Evolutionary conservation across 1,140 invertebrate genomes (phyloP).

Genomic region (Ericerus pela): DNA sequence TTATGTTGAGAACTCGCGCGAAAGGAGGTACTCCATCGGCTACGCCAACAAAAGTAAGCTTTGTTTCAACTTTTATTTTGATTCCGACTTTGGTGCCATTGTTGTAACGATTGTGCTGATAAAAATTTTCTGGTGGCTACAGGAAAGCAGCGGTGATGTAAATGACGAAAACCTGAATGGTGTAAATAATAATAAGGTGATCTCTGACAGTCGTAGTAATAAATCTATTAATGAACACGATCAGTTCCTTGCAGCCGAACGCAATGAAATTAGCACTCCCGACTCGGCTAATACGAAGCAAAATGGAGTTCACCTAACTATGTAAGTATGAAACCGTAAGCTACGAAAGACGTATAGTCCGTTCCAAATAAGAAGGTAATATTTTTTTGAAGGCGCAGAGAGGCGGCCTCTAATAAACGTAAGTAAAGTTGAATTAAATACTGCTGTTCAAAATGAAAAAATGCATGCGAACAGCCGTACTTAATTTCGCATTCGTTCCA

Average conservation of each 20-base stretch:
- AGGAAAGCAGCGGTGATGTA: not conserved
- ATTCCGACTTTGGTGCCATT: not conserved
- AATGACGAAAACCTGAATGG: not conserved
- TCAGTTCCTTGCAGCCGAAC: not conserved
- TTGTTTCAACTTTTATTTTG: not conserved
- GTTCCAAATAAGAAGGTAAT: too few relatives aligned
- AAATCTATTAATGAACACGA: not conserved
- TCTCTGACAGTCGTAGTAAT: not conserved
- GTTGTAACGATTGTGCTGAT: not conserved
- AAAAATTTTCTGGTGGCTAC: not conserved
- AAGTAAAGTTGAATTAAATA: too few relatives aligned
- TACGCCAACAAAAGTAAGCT: constrained; percentile 23
- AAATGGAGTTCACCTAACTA: constrained; percentile 1
- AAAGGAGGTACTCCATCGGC: constrained; percentile 26
- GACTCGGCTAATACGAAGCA: not conserved
- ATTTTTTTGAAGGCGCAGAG: too few relatives aligned
- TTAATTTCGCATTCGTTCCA: too few relatives aligned
- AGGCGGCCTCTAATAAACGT: too few relatives aligned
- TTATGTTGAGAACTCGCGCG: constrained; percentile 62
- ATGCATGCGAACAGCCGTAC: too few relatives aligned
- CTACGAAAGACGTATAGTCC: too few relatives aligned
- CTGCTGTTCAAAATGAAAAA: too few relatives aligned
- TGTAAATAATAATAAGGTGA: not conserved
- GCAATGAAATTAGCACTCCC: not conserved
- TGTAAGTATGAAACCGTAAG: too few relatives aligned